Evolutionary conservation across 35 echinoderm and acorn worm genomes (phyloP).

Genomic region (Eucidaris tribuloides): DNA sequence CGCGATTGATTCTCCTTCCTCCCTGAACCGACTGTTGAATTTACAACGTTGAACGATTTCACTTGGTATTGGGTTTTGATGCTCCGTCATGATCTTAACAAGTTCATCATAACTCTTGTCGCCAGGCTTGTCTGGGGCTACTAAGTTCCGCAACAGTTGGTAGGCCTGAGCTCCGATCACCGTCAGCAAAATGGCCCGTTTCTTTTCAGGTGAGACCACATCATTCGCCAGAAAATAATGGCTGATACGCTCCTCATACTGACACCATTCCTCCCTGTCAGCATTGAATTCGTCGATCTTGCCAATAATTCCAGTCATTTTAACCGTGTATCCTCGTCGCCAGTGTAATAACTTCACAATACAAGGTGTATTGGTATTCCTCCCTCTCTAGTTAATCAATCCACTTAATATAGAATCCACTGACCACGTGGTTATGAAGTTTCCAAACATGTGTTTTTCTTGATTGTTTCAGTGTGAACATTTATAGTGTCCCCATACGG

Average conservation of each 20-base stretch:
- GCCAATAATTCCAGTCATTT: background rate
- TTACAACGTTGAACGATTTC: constrained; percentile 54
- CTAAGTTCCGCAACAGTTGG: constrained; percentile 28
- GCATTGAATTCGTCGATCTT: constrained; percentile 14
- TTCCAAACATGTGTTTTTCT: too few relatives aligned
- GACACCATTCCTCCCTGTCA: constrained; percentile 41
- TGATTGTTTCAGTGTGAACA: too few relatives aligned
- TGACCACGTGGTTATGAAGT: too few relatives aligned
- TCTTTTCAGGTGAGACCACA: constrained; percentile 11
- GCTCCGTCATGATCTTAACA: constrained; percentile 19
- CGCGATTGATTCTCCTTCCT: constrained; percentile 20
- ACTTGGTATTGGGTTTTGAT: constrained; percentile 49
- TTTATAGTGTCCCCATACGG: too few relatives aligned
- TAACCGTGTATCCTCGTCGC: background rate
- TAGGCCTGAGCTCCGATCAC: constrained; percentile 7
- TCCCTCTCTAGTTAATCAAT: too few relatives aligned
- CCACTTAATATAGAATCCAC: too few relatives aligned
- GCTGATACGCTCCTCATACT: constrained; percentile 20
- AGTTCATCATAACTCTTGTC: constrained; percentile 46
- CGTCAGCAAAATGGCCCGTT: constrained; percentile 31
- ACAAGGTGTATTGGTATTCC: too few relatives aligned
- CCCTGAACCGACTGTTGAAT: constrained; percentile 48
- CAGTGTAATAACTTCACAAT: too few relatives aligned
- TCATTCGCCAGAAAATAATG: constrained; percentile 56
- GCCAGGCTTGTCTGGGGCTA: constrained; percentile 35